These are phyloP conservation scores for Rhopalosiphum padi DNA, from an alignment of 1,140 invertebrate species.

Conservation along the genomic window DNA sequence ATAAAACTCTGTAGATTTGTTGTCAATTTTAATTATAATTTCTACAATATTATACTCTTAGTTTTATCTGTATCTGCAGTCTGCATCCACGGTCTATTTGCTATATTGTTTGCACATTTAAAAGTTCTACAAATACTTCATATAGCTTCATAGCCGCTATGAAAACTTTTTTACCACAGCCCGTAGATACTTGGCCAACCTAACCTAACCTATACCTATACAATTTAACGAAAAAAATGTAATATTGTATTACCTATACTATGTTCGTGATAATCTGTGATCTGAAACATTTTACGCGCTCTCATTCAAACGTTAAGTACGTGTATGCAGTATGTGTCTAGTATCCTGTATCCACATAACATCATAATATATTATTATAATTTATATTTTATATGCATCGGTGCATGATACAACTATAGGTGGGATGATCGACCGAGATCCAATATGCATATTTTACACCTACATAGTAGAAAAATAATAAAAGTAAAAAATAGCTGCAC, in stretches of 20 bases:
- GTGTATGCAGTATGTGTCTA: neutral
- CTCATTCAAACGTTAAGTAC: neutral
- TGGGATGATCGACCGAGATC: neutral
- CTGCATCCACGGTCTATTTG: no score
- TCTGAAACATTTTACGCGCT: neutral
- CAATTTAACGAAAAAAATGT: neutral
- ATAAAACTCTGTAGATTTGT: no score
- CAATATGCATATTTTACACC: constrained; percentile 1
- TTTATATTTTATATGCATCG: neutral
- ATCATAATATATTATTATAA: constrained; percentile 11
- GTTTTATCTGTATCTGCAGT: no score
- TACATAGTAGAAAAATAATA: neutral
- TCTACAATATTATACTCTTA: no score
- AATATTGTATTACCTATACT: neutral
- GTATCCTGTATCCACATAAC: neutral
- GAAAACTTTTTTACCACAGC: no score
- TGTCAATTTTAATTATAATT: no score
- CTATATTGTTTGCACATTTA: no score
- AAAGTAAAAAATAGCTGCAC: neutral
- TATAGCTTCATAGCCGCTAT: no score
- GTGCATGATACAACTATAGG: neutral
- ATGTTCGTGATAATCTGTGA: neutral
- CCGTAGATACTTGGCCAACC: no score
- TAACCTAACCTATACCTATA: no score
- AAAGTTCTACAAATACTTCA: no score